A percentile compares a stretch with the other conserved stretches of the same genome.
Evolutionary conservation across 37 sponge, comb jelly and placozoan genomes (phyloP).

Genomic region (Aphrocallistes beatrix): DNA sequence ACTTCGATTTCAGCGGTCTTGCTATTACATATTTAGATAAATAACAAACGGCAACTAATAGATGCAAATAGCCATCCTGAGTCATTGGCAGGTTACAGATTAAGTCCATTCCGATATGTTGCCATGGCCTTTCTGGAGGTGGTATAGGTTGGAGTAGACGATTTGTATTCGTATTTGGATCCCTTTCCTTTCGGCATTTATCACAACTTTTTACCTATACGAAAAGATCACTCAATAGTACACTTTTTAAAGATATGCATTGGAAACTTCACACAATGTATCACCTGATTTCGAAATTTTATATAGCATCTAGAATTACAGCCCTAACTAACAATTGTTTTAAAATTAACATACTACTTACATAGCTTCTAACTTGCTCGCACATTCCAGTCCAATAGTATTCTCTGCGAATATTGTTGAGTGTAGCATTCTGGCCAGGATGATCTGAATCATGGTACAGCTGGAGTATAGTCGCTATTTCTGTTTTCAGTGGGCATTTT

Average conservation of each 20-base stretch:
- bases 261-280: too few species aligned
- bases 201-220: slow-evolving; percentile 1
- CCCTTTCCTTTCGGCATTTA: background rate
- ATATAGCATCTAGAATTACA: too few species aligned
- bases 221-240: too few species aligned
- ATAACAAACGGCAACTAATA: background rate
- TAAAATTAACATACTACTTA: background rate
- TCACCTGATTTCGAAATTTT: too few species aligned
- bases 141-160: slow-evolving; percentile 13
- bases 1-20: slow-evolving; percentile 5
- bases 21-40: slow-evolving; percentile 7
- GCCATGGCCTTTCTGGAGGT: slow-evolving; percentile 4
- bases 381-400: background rate
- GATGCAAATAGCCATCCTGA: background rate
- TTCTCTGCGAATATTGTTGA: background rate
- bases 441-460: background rate
- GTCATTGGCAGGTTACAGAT: background rate
- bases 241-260: too few species aligned
- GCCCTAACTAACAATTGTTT: too few species aligned
- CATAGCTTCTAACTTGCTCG: background rate
- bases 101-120: background rate
- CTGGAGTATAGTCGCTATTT: background rate
- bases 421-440: background rate
- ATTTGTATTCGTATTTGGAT: background rate
- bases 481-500: background rate